Evolutionary conservation across 92 coral and sea anemone genomes (phyloP).

Genomic region (Paramuricea clavata): DNA sequence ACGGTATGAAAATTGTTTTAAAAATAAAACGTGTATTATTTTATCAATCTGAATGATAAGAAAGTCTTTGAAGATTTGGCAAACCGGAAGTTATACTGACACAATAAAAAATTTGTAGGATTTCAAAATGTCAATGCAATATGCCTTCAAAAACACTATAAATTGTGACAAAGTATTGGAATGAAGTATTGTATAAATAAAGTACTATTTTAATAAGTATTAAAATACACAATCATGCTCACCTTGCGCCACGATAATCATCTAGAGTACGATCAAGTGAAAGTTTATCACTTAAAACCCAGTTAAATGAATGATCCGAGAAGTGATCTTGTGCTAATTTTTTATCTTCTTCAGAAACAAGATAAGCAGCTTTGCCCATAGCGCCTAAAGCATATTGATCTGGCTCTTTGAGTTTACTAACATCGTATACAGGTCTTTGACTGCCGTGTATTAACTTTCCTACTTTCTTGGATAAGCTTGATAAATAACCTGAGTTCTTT

Average conservation of each 20-base stretch:
- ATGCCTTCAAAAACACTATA: background rate
- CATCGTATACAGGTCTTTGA: constrained; percentile 81
- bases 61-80: background rate
- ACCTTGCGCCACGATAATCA: constrained; percentile 90
- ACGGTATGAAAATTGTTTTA: too few relatives aligned
- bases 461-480: constrained; percentile 51
- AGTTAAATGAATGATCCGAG: constrained; percentile 95
- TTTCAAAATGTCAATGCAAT: background rate
- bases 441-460: constrained; percentile 64
- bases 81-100: background rate
- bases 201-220: too few relatives aligned
- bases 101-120: background rate
- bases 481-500: constrained; percentile 38
- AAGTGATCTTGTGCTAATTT: constrained; percentile 85
- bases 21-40: too few relatives aligned
- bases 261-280: constrained; percentile 94
- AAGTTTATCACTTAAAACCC: constrained; percentile 93
- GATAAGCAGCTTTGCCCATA: constrained; percentile 88
- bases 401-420: constrained; percentile 81
- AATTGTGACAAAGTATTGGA: too few relatives aligned
- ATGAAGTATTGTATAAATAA: too few relatives aligned
- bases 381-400: constrained; percentile 89
- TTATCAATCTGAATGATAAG: too few relatives aligned
- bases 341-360: constrained; percentile 83
- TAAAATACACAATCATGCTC: constrained; percentile 16